phyloP scores from a whole-genome alignment of 2,113 vertebrate genomes.

The western clawed frog (Xenopus tropicalis) region DNA sequence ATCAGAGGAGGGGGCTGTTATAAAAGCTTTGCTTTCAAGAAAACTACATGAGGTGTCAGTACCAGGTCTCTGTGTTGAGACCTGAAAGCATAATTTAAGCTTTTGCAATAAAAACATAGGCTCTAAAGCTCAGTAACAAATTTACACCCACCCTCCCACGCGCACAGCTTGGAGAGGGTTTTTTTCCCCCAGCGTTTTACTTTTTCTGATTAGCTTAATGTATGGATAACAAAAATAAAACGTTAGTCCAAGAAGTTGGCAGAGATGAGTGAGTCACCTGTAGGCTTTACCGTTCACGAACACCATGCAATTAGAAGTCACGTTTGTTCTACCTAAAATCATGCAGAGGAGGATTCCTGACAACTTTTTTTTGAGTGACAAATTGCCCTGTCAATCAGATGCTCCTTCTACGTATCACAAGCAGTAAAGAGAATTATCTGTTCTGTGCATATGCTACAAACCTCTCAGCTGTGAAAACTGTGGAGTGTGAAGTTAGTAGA shows the following conservation, averaged over 20 bases:
- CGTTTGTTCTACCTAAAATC: conserved; percentile 58
- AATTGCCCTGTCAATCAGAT: conserved; percentile 69
- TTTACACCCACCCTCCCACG: conserved; percentile 38
- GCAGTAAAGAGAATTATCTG: conserved; percentile 67
- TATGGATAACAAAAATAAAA: conserved; percentile 53
- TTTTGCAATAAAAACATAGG: conserved; percentile 50
- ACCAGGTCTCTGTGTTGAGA: conserved; percentile 49
- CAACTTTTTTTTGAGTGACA: conserved; percentile 63
- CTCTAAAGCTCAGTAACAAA: conserved; percentile 28
- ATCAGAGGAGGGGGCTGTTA: conserved; percentile 48
- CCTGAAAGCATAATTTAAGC: conserved; percentile 47
- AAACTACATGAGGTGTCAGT: conserved; percentile 45
- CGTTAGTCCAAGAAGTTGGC: conserved; percentile 38
- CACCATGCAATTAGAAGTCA: conserved; percentile 53
- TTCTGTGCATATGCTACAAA: conserved; percentile 60
- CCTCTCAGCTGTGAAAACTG: conserved; percentile 55
- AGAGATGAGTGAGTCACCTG: conserved; percentile 47
- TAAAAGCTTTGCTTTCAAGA: conserved; percentile 52
- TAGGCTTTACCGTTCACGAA: conserved; percentile 53
- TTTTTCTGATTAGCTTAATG: conserved; percentile 52
- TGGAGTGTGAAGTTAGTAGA: conserved; percentile 31
- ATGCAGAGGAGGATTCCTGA: conserved; percentile 58
- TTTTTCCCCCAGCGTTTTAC: conserved; percentile 26
- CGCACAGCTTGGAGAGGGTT: conserved; percentile 18
- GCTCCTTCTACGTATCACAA: conserved; percentile 61